These are phyloP conservation scores for Gymnobelideus leadbeateri DNA, from an alignment of 2,113 vertebrate species.

Conservation along the genomic window DNA sequence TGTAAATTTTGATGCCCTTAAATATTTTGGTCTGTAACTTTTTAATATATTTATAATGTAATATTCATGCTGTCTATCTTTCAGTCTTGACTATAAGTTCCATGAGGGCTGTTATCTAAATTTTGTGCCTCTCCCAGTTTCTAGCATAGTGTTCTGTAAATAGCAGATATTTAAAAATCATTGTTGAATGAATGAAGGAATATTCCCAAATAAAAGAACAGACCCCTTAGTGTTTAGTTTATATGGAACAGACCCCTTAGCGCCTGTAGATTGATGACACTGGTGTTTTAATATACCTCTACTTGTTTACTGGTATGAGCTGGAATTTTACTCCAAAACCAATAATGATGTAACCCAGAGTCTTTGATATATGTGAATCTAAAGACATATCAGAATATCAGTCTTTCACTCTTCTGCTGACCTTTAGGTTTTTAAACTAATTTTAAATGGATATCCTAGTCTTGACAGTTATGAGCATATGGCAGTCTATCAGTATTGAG, in stretches of 20 bases:
- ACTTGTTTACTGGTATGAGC: background rate
- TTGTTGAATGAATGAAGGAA: background rate
- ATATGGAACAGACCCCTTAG: no score
- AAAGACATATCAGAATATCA: slow-evolving; percentile 5
- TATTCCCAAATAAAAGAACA: background rate
- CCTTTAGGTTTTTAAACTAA: background rate
- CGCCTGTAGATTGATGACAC: background rate
- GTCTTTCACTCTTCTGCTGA: slow-evolving; percentile 14
- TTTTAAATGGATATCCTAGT: background rate
- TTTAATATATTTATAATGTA: background rate
- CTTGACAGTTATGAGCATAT: slow-evolving; percentile 5
- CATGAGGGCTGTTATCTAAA: background rate
- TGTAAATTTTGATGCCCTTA: background rate
- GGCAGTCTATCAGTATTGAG: background rate
- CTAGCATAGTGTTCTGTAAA: background rate
- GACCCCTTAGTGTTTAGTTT: background rate
- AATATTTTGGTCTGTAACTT: background rate
- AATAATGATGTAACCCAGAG: background rate
- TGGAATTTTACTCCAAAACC: background rate
- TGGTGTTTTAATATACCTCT: background rate
- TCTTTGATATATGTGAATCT: background rate
- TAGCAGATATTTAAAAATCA: background rate
- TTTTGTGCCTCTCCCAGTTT: background rate
- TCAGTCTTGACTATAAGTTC: background rate
- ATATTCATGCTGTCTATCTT: background rate